Base-by-base conservation (phyloP, 2,888 invertebrate species). In the Chironomus tentans region DNA sequence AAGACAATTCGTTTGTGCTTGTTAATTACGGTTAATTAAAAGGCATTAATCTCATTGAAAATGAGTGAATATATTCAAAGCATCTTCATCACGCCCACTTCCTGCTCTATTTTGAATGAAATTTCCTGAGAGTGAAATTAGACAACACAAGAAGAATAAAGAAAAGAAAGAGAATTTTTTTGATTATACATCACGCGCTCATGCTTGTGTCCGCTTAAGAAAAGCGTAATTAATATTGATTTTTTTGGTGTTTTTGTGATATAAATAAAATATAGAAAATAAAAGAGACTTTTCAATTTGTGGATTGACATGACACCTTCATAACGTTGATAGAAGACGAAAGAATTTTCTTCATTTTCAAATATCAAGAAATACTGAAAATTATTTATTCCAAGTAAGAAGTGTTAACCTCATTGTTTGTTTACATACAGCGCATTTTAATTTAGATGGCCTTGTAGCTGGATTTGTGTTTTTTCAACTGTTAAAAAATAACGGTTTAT, bases 1-100 rank as follows among this genome's bases (percentile, higher is more conserved):
- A 56, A 65, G 65, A 65, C 65, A 65, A 65, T 65, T 65, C 65
- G 24, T 65, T 65, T 65, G 65, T 65, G 65, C 65, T 65, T 22
- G 65, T 65, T 65, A 65, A 65, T 65, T 65, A 65, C 65, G 65
- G 65, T 65, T 65, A 65, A 65, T 65, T 65, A 65, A 65, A 65
- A 65, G 65, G 65, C 65, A 65, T 65, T 65, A 65, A 65, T 65
- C 65, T 65, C 65, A 65, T 65, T 65, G 65, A 24, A 65, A 56
- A 18, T 18, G 15, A 56, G 15, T 18, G 56, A 56, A 18, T 18
- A 56, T 56, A 56, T 56, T 56, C 56, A 56, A 56, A 56, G 56
- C 65, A 13, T 65, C 65, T 65, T 72, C 72, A 72, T 72, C 72
- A 73, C 72, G 72, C 72, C 72, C 72, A 73, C 72, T 61, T 61